Evolutionary conservation across 2,888 invertebrate genomes (phyloP), one percentile per base, ranked within the genome.

Genomic region (Crossocerus cetratus): DNA sequence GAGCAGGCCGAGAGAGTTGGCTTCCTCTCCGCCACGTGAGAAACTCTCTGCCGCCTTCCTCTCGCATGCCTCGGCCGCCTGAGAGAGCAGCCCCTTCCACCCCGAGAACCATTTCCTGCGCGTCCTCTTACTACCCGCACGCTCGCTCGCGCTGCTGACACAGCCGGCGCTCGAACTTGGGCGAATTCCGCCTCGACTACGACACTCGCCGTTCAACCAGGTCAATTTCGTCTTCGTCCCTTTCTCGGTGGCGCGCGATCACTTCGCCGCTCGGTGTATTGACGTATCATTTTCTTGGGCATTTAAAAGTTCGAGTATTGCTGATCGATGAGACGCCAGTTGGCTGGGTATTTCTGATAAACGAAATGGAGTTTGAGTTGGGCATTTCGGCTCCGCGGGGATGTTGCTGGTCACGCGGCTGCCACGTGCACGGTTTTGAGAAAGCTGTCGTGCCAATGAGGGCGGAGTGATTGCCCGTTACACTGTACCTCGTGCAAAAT

Each of bases 11-110:
- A 16, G 16, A 49, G 1, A n/a, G 14, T 49, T 49, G 16, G 8
- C 49, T 49, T 49, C 49, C 16, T 49, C 49, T 16, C 14, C 13
- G 49, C 16, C n/a, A 14, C 14, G 49, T 16, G 49, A 49, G 49
- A 16, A 49, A 16, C 49, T 16, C 16, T 16, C 49, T 49, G 14
- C 16, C 16, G 14, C 16, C 16, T 49, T 45, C 45, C 13, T 45
- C 45, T 14, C 78, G 68, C 74, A 76, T 78, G 75, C 70, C 78
- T 72, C 77, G 73, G 59, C 76, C 72, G 74, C 56, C 64, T 68
- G 67, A 69, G 8, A 32, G 32, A 32, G 43, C 56, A 32, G 43
- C 56, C 49, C 60, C 56, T 44, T 60, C 65, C 54, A 57, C 20
- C 18, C 44, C 20, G n/a, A 21, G 21, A 54, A 32, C 21, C 20